Conservation (phyloP, 2,888 invertebrate species). For the Bimastos eiseni region DNA sequence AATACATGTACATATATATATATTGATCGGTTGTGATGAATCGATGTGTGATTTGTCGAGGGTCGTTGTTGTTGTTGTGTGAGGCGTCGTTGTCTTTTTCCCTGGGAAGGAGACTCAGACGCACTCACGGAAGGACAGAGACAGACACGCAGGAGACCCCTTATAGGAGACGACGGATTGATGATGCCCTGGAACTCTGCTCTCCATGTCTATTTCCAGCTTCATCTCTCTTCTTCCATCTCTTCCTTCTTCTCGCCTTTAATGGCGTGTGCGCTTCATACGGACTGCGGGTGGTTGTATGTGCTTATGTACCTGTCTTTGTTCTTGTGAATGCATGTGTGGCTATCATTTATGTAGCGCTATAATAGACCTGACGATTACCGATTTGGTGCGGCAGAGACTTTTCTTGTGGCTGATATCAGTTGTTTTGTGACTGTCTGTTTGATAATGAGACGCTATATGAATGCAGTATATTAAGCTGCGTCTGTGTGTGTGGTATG, state of each 20-base stretch:
- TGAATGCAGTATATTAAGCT: too few species aligned
- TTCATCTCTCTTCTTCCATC: neutral
- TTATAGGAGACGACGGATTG: too few species aligned
- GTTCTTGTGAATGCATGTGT: neutral
- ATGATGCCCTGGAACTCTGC: neutral
- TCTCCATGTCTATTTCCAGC: too few species aligned
- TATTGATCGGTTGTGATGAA: neutral
- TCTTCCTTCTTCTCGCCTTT: neutral
- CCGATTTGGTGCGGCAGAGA: too few species aligned
- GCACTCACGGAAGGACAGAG: neutral
- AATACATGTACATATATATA: too few species aligned
- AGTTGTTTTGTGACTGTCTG: too few species aligned
- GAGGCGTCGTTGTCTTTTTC: neutral
- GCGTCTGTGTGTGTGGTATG: neutral
- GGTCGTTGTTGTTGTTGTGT: neutral
- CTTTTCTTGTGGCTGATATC: too few species aligned
- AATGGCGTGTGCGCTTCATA: neutral
- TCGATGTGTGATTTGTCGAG: neutral
- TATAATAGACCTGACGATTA: too few species aligned
- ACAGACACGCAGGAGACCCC: too few species aligned
- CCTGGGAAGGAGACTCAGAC: neutral
- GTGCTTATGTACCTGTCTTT: neutral
- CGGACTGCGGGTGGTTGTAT: too few species aligned
- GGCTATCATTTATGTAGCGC: too few species aligned
- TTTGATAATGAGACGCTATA: too few species aligned